These are phyloP conservation scores for Helostoma temminkii DNA, from an alignment of 2,797 vertebrate species.

Conservation along the genomic window DNA sequence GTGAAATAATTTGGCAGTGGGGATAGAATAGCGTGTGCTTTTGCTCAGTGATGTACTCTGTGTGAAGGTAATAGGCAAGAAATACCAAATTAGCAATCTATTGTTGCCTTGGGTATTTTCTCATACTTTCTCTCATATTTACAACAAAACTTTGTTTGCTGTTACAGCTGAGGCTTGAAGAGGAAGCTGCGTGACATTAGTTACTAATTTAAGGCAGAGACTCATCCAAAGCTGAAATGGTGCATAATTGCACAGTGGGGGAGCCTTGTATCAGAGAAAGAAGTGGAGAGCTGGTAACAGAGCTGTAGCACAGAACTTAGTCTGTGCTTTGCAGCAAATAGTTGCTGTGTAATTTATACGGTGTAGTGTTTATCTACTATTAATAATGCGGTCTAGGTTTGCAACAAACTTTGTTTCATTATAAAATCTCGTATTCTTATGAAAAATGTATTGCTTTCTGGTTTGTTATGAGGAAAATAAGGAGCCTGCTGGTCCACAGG, in stretches of 20 bases:
- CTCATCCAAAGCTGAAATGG: slow-evolving; percentile 49
- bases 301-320: slow-evolving; percentile 20
- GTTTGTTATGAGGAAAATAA: no score
- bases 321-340: not conserved
- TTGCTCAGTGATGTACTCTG: slow-evolving; percentile 35
- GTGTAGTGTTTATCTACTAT: no score
- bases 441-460: no score
- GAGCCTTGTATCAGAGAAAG: slow-evolving; percentile 23
- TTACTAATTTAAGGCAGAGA: slow-evolving; percentile 53
- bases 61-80: slow-evolving; percentile 20
- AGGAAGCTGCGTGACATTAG: slow-evolving; percentile 41
- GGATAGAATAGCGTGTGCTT: slow-evolving; percentile 33
- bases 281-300: slow-evolving; percentile 21
- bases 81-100: slow-evolving; percentile 45
- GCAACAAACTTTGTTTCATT: not conserved
- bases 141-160: slow-evolving; percentile 29
- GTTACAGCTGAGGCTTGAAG: slow-evolving; percentile 17
- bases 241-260: slow-evolving; percentile 59
- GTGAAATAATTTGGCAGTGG: slow-evolving; percentile 42
- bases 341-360: not conserved
- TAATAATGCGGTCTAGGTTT: not conserved
- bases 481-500: no score
- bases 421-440: no score
- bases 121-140: slow-evolving; percentile 44
- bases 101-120: slow-evolving; percentile 49